Conservation (phyloP, 2,888 invertebrate genomes). For the Yponomeuta evonymella region DNA sequence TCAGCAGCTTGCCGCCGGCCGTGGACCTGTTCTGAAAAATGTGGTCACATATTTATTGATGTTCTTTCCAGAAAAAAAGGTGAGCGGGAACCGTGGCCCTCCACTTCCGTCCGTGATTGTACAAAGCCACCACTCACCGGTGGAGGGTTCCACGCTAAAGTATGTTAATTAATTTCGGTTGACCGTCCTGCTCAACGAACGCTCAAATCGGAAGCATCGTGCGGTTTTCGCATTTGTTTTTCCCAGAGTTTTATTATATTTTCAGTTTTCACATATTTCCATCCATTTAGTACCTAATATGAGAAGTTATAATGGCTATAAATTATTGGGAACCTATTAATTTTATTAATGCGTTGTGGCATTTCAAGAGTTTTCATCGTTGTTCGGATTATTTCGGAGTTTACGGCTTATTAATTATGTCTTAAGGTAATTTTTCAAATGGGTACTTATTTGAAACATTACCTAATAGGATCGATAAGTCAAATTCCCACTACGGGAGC, state of each 20-base stretch:
- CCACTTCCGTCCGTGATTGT: not conserved
- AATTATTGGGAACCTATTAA: not conserved
- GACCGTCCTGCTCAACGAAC: slow-evolving; percentile 60
- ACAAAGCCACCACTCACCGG: slow-evolving; percentile 3
- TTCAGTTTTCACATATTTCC: slow-evolving; percentile 30
- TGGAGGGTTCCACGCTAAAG: slow-evolving; percentile 66
- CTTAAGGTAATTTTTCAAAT: not conserved
- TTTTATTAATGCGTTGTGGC: not conserved
- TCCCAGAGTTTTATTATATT: not conserved
- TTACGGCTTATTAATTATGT: not conserved
- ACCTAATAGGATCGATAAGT: not conserved
- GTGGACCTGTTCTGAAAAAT: no score
- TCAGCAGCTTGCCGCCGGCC: no score
- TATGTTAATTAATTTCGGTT: slow-evolving; percentile 76
- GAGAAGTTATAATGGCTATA: slow-evolving; percentile 7
- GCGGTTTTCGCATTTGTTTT: slow-evolving; percentile 67
- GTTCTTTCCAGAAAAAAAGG: no score
- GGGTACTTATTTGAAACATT: not conserved
- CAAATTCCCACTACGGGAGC: not conserved
- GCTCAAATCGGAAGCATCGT: slow-evolving; percentile 57
- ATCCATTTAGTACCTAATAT: not conserved
- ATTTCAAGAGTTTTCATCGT: not conserved
- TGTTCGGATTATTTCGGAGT: not conserved
- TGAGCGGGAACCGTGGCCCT: not conserved
- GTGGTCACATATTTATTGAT: no score